Conservation (phyloP, 2,888 invertebrate species). For the Pocota personata region DNA sequence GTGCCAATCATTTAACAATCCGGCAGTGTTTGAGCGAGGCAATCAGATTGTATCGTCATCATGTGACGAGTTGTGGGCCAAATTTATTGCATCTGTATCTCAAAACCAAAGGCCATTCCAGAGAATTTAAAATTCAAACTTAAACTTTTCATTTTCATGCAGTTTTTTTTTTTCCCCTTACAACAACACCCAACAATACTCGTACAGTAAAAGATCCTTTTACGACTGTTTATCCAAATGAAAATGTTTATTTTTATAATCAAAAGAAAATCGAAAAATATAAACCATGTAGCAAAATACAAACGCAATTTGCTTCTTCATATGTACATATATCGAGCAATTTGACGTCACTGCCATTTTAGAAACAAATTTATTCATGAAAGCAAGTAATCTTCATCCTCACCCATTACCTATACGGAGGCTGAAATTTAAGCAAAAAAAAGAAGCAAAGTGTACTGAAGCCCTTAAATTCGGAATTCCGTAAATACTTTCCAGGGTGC, state of each 20-base stretch:
- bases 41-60: no score
- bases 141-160: no score
- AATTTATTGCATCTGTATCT: no score
- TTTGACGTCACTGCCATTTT: conserved; percentile 19
- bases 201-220: background rate
- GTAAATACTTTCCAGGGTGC: conserved; percentile 34
- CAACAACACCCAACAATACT: background rate
- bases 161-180: background rate
- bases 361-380: conserved; percentile 38
- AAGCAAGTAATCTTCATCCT: conserved; percentile 18
- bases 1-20: no score
- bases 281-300: background rate
- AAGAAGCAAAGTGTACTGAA: background rate
- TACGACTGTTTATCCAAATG: background rate
- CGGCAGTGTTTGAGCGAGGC: no score
- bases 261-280: background rate
- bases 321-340: background rate
- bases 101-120: no score
- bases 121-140: no score
- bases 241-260: conserved; percentile 29
- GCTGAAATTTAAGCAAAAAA: conserved; percentile 20
- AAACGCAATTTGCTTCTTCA: background rate
- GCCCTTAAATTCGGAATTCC: conserved; percentile 14
- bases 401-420: conserved; percentile 14
- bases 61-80: no score